phyloP scores from a whole-genome alignment of 2,797 vertebrate genomes.

The Acomys russatus region DNA sequence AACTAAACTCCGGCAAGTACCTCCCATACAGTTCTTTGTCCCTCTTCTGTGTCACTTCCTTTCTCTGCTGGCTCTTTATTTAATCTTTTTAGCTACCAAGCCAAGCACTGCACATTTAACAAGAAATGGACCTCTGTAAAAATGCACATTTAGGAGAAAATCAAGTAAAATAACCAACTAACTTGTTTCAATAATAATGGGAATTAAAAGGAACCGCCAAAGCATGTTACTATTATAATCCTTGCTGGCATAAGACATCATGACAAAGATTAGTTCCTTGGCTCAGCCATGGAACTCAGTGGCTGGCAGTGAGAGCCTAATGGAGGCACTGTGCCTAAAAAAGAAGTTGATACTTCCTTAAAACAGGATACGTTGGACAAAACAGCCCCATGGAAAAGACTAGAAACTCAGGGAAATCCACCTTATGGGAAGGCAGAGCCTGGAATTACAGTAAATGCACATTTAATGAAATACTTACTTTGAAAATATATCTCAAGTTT shows the following conservation, averaged over 20 bases:
- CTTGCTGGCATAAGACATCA: constrained; percentile 52
- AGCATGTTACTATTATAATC: constrained; percentile 38
- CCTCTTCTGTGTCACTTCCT: constrained; percentile 3
- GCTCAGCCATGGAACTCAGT: constrained; percentile 56
- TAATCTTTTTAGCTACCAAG: constrained; percentile 24
- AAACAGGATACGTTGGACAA: constrained; percentile 37
- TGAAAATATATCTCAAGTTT: constrained; percentile 39
- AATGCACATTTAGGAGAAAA: constrained; percentile 46
- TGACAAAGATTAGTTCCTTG: constrained; percentile 16
- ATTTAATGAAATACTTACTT: constrained; percentile 24
- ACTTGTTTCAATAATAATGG: constrained; percentile 54
- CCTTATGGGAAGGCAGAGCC: not conserved
- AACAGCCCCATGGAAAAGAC: constrained; percentile 28
- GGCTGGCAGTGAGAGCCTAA: constrained; percentile 63
- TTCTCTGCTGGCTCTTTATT: constrained; percentile 45
- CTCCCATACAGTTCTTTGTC: not conserved
- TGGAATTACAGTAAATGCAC: constrained; percentile 27
- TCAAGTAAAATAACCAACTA: constrained; percentile 18
- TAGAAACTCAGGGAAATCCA: constrained; percentile 44
- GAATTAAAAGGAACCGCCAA: constrained; percentile 59
- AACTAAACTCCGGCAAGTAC: constrained; percentile 26
- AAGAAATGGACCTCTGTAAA: constrained; percentile 56
- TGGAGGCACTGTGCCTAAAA: constrained; percentile 47
- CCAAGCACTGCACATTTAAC: constrained; percentile 25
- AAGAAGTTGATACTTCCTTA: constrained; percentile 65